These are phyloP conservation scores for Tetheella fluctuosa DNA, from an alignment of 2,888 invertebrate species.

Conservation along the genomic window DNA sequence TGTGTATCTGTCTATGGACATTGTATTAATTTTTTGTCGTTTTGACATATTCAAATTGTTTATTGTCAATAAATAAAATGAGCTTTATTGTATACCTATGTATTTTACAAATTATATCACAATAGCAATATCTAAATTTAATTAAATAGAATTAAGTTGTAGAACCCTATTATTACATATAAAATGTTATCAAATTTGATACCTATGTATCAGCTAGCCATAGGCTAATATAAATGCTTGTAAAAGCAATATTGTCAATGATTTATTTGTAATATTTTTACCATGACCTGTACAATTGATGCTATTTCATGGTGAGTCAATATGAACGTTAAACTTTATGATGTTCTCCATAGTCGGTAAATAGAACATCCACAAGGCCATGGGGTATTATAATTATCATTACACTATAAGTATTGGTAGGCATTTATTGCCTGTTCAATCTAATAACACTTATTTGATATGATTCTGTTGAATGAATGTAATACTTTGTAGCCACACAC, in stretches of 20 bases:
- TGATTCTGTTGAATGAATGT: background rate
- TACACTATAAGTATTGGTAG: no score
- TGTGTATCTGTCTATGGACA: background rate
- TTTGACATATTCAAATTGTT: no score
- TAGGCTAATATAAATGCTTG: no score
- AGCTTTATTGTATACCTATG: no score
- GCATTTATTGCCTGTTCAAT: background rate
- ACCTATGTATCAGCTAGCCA: no score
- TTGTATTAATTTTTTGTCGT: background rate
- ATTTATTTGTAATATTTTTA: background rate
- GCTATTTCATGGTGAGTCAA: background rate
- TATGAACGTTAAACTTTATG: no score
- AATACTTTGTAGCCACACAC: background rate
- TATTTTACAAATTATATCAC: background rate
- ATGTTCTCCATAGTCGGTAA: background rate
- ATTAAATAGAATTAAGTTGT: background rate
- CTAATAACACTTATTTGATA: background rate
- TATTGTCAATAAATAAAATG: no score
- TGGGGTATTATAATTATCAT: no score
- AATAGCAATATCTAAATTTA: background rate
- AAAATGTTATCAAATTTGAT: background rate
- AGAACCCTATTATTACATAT: background rate
- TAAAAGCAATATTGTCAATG: background rate
- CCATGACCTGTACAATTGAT: background rate
- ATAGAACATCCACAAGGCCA: background rate